Evolutionary conservation across 2,113 vertebrate genomes (phyloP), one percentile per base, ranked within the genome.

Genomic region (Leiothrix lutea): DNA sequence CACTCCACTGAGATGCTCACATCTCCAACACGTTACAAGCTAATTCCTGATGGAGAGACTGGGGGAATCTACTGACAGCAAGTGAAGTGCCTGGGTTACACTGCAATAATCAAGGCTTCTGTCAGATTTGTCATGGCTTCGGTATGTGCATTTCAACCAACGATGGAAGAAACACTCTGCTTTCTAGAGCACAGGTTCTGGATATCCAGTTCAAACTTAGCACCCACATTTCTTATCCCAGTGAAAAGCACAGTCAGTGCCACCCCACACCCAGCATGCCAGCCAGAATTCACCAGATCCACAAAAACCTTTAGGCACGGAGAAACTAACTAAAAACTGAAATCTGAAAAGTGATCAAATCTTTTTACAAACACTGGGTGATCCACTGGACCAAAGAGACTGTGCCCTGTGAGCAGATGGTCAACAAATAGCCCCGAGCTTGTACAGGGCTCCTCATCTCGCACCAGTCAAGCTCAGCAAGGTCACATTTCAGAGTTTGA

Each of bases 181-280:
- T 36, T 73, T 73, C 42, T 15, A 31, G 23, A 90, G 20, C 40
- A 67, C 0, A 3, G 20, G n/a, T 22, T 70, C 47, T 8, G 15
- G 31, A 58, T 29, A 50, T 6, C 51, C 50, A 80, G 50, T 57
- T 70, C 45, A 64, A 66, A 78, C 38, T 36, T 4, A 29, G 10
- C 57, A 75, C 40, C 28, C 40, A 24, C 10, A 23, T 25, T 70
- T 69, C 45, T 66, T 18, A 80, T 14, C 24, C 29, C 38, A 53
- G 11, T 14, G 66, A 35, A 92, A 86, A 50, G 35, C 70, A 56
- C 2, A 38, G 42, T 14, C 62, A 53, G 24, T 38, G 24, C 18
- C 24, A 80, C 11, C 11, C 20, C 17, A 5, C 2, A 26, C 4
- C 17, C 29, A 26, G 8, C 0, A 0, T 3, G 31, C 50, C 62